Evolutionary conservation across 2,113 vertebrate species (phyloP).

Genomic region (Cisticola juncidis): DNA sequence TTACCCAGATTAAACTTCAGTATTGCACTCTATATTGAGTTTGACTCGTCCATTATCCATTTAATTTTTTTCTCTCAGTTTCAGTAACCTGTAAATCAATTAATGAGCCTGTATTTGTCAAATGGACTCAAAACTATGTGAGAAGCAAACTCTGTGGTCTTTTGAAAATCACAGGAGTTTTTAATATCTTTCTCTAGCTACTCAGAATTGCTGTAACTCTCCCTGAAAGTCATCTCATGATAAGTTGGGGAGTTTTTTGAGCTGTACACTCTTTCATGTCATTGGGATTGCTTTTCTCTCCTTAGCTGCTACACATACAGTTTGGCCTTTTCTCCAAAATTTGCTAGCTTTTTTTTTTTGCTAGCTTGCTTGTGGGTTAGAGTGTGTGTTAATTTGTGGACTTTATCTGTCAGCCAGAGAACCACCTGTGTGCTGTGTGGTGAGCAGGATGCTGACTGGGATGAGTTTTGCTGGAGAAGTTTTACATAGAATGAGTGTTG

Average conservation of each 20-base stretch:
- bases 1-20: neutral
- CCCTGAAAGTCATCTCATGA: neutral
- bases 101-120: neutral
- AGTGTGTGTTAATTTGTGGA: neutral
- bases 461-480: conserved; percentile 49
- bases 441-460: neutral
- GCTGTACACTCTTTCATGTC: neutral
- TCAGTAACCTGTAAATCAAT: neutral
- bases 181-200: neutral
- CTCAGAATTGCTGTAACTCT: neutral
- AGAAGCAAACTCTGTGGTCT: neutral
- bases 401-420: conserved; percentile 22
- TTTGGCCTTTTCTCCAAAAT: neutral
- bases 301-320: neutral
- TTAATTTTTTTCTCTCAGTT: neutral
- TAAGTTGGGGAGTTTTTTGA: rapidly evolving
- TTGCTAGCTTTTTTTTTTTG: neutral
- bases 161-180: neutral
- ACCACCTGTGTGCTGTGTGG: neutral
- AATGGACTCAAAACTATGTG: neutral
- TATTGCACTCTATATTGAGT: neutral
- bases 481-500: neutral
- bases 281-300: neutral
- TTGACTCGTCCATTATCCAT: neutral
- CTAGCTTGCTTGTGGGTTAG: neutral